phyloP scores from a whole-genome alignment of 2,888 invertebrate genomes.

The Leucania comma region DNA sequence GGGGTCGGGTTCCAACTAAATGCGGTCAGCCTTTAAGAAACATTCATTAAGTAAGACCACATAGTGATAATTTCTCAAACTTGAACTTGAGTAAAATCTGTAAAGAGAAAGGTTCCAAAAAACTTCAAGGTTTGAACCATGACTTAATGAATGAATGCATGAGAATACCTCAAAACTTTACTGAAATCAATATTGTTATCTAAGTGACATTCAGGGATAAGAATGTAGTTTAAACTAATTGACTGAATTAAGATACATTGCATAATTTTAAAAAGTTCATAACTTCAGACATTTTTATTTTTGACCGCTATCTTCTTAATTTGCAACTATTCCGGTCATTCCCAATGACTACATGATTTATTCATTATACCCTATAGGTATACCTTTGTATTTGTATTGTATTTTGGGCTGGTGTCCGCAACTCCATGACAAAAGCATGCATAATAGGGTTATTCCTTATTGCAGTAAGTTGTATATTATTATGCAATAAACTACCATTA shows the following conservation, averaged over 20 bases:
- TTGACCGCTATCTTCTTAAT: too few relatives aligned
- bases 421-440: too few relatives aligned
- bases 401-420: too few relatives aligned
- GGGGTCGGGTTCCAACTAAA: too few relatives aligned
- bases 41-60: neutral
- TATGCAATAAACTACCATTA: neutral
- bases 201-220: slow-evolving; percentile 38
- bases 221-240: slow-evolving; percentile 17
- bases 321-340: neutral
- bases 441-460: neutral
- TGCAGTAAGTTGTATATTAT: neutral
- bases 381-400: too few relatives aligned
- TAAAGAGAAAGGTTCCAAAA: slow-evolving; percentile 53
- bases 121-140: slow-evolving; percentile 39
- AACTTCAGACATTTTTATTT: neutral
- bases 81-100: slow-evolving; percentile 13
- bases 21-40: too few relatives aligned
- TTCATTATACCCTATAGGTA: neutral
- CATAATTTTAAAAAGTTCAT: slow-evolving; percentile 8
- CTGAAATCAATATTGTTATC: slow-evolving; percentile 30
- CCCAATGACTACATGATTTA: neutral
- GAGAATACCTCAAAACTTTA: slow-evolving; percentile 34
- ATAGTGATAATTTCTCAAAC: slow-evolving; percentile 6
- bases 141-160: slow-evolving; percentile 32
- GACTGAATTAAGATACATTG: slow-evolving; percentile 4